Evolutionary conservation across 2,113 vertebrate species (phyloP).

Genomic region (Spea bombifrons): DNA sequence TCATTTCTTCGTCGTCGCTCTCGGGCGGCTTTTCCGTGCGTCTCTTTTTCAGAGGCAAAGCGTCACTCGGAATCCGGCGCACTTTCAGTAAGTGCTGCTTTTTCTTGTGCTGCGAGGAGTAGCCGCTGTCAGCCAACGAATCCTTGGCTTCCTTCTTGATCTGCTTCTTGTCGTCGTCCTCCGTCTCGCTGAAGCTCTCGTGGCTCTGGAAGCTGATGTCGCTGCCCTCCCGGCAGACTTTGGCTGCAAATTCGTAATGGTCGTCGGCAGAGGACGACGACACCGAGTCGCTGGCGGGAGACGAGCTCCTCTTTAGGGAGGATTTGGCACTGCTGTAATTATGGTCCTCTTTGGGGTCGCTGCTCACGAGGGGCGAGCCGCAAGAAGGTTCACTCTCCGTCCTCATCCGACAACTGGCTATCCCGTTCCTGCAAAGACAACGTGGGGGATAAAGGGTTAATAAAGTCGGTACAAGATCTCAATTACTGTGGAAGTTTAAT

Average conservation of each 20-base stretch:
- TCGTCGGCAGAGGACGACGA: constrained; percentile 71
- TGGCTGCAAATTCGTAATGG: constrained; percentile 72
- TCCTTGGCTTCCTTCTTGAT: constrained; percentile 84
- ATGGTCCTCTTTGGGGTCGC: constrained; percentile 93
- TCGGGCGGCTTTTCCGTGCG: constrained; percentile 89
- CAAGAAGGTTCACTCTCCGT: constrained; percentile 80
- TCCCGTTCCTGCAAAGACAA: constrained; percentile 67
- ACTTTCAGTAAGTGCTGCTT: constrained; percentile 88
- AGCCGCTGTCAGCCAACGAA: constrained; percentile 78
- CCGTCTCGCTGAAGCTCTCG: constrained; percentile 76
- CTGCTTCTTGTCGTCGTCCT: constrained; percentile 80
- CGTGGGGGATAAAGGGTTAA: not conserved
- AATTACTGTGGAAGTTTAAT: too few relatives aligned
- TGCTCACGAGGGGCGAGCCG: constrained; percentile 82
- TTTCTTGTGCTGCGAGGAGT: constrained; percentile 85
- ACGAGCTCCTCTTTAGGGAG: constrained; percentile 64
- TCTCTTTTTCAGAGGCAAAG: constrained; percentile 96
- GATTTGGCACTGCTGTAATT: constrained; percentile 93
- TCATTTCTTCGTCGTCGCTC: constrained; percentile 99
- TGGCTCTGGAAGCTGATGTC: constrained; percentile 75
- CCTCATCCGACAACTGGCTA: constrained; percentile 77
- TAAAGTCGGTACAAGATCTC: not conserved
- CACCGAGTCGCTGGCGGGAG: constrained; percentile 67
- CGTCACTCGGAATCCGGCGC: constrained; percentile 83
- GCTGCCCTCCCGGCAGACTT: constrained; percentile 70